Evolutionary conservation across 2,113 vertebrate genomes (phyloP).

Genomic region (Aptenodytes patagonicus): DNA sequence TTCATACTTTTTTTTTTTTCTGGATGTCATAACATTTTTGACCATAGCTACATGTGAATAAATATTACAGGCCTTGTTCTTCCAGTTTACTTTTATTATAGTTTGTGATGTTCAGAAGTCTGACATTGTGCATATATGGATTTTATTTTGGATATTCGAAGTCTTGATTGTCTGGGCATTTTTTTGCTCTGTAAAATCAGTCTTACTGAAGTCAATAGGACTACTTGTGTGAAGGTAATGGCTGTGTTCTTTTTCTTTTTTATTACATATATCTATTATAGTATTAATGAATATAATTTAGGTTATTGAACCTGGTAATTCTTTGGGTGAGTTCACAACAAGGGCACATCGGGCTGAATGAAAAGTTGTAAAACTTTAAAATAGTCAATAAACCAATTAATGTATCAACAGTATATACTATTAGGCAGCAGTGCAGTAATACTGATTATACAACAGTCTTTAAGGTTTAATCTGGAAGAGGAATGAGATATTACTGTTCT

Average conservation of each 20-base stretch:
- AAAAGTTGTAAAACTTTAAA: constrained; percentile 64
- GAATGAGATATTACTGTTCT: not conserved
- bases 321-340: constrained; percentile 57
- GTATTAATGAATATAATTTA: constrained; percentile 50
- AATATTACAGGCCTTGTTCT: not conserved
- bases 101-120: not conserved
- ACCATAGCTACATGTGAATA: not conserved
- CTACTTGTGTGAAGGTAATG: not conserved
- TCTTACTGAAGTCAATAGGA: not conserved
- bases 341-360: constrained; percentile 45
- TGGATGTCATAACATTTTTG: not conserved
- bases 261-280: not conserved
- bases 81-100: not conserved
- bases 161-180: not conserved
- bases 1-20: not conserved
- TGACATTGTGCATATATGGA: not conserved
- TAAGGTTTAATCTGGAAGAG: constrained; percentile 4
- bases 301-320: constrained; percentile 44
- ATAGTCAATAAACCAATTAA: constrained; percentile 69
- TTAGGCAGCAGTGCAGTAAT: constrained; percentile 8
- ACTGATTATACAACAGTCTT: constrained; percentile 25
- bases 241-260: not conserved
- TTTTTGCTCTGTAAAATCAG: not conserved
- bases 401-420: constrained; percentile 43
- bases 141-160: not conserved